Conservation (phyloP, 2,113 vertebrate species). For the Gorsachius goisagi region DNA sequence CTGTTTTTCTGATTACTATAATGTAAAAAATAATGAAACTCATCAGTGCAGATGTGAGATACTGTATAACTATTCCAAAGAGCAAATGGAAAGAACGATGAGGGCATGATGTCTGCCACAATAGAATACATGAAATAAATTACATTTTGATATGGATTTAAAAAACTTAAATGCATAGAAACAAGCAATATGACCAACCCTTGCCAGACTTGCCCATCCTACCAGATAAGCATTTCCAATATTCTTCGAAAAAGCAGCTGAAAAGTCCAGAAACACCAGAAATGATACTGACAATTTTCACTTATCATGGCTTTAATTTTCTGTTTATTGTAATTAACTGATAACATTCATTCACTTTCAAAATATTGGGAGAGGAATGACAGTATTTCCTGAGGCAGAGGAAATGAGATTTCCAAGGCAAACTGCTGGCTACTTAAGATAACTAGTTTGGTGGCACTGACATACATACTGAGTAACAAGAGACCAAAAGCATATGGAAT, state of each 20-base stretch:
- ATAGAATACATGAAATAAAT: background rate
- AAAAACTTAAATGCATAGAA: background rate
- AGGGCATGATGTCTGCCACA: background rate
- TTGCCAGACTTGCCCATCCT: background rate
- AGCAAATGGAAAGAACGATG: conserved; percentile 19
- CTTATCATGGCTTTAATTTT: conserved; percentile 7
- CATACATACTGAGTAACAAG: background rate
- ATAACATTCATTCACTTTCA: conserved; percentile 53
- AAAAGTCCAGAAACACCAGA: background rate
- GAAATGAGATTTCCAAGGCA: conserved; percentile 58
- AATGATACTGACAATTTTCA: background rate
- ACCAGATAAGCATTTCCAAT: background rate
- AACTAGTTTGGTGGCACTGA: background rate
- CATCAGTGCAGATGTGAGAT: background rate
- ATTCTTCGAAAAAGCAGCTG: background rate
- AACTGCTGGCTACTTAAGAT: conserved; percentile 48
- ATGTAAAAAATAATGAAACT: background rate
- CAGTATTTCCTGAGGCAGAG: conserved; percentile 28
- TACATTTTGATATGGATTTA: background rate
- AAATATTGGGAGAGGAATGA: background rate
- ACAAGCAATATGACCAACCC: background rate
- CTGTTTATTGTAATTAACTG: conserved; percentile 50
- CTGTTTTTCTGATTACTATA: background rate
- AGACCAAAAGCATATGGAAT: background rate
- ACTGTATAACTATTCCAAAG: background rate